These are phyloP conservation scores for Chironomus tepperi DNA, from an alignment of 1,140 invertebrate genomes.

Conservation along the genomic window DNA sequence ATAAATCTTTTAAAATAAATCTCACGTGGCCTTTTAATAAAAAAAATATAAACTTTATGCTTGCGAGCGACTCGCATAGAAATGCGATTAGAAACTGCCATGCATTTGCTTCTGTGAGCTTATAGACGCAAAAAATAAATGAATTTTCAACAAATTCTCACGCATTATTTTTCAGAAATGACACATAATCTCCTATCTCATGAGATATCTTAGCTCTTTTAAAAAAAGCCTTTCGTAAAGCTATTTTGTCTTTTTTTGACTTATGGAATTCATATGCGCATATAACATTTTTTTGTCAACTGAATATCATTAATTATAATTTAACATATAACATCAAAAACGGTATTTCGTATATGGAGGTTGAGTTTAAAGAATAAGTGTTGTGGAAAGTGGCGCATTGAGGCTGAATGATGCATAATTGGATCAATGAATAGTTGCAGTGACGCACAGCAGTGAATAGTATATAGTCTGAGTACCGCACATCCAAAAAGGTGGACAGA, in stretches of 20 bases:
- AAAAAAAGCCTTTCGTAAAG: too few relatives aligned
- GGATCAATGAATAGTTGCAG: too few relatives aligned
- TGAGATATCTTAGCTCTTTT: too few relatives aligned
- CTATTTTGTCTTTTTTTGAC: too few relatives aligned
- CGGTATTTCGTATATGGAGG: neutral
- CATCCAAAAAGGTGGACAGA: too few relatives aligned
- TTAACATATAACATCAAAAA: conserved; percentile 21
- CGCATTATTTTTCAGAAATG: neutral
- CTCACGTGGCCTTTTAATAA: neutral
- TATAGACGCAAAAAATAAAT: neutral
- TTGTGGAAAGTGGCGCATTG: too few relatives aligned
- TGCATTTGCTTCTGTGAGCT: neutral
- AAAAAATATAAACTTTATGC: neutral
- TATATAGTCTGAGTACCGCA: too few relatives aligned
- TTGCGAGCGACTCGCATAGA: neutral
- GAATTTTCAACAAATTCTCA: conserved; percentile 13
- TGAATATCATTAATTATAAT: conserved; percentile 22
- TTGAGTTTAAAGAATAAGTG: too few relatives aligned
- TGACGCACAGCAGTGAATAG: too few relatives aligned
- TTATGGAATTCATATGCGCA: neutral
- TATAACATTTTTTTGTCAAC: neutral
- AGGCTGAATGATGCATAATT: too few relatives aligned
- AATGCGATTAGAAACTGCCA: neutral
- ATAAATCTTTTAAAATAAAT: neutral
- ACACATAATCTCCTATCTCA: neutral